Base-by-base conservation (phyloP, 2,888 invertebrate species). In the Eristalis arbustorum region DNA sequence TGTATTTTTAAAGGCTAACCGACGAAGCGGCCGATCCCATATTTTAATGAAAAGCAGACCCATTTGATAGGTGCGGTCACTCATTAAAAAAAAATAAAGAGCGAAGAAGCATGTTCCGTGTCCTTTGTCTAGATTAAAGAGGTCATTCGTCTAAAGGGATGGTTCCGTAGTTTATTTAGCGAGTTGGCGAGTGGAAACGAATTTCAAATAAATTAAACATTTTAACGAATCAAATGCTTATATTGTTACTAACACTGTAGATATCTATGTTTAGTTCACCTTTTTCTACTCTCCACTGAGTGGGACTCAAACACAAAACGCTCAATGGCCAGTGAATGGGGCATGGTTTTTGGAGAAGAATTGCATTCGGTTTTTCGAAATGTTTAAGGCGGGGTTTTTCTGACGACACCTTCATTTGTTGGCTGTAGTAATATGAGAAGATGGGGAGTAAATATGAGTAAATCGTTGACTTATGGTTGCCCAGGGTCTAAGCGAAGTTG, bases 51-150 rank as follows among this genome's bases (percentile, higher is more conserved):
- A 69, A 57, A 74, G 78, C 42, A 71, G 74, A 62, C 71, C 59
- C 69, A 61, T 79, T 79, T 74, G 37, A 79, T 71, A 84, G 84
- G 84, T 84, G 84, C 62, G 84, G 84, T 74, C 66, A 61, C 25
- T 64, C 61, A 78, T 73, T 80, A 80, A 63, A 74, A 56, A 57
- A 74, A 66, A 57, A 23, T 42, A n/a, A 42, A 49, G 49, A 49
- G 49, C 18, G 49, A 49, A 4, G 59, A 23, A 59, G 25, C 23
- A 69, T 49, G 42, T 77, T 78, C 63, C 67, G 72, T 73, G 71
- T 66, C 76, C 81, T 56, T 37, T 82, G 71, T 63, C 73, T 78
- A 69, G 73, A 78, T 78, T 59, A 83, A 77, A 74, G 77, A 64
- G 78, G 78, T 83, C 73, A 64, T 79, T 69, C 72, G 59, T 67